phyloP scores from a whole-genome alignment of 2,113 vertebrate species.

The Sitta europaea region DNA sequence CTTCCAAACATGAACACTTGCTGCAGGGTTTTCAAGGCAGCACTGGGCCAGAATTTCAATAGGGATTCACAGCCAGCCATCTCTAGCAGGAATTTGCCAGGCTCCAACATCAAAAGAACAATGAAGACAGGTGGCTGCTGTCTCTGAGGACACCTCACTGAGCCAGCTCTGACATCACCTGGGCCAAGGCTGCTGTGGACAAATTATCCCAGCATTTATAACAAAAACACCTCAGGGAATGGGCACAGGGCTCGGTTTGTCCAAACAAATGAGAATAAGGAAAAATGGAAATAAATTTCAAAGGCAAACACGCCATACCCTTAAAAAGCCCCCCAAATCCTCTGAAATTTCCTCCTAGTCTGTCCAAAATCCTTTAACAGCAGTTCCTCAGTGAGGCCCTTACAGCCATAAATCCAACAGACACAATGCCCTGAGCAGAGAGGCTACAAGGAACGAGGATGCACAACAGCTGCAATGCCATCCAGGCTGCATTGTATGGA shows the following conservation, averaged over 20 bases:
- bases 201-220: neutral
- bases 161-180: neutral
- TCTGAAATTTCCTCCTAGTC: neutral
- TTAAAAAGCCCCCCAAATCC: fast-evolving
- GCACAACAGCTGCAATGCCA: neutral
- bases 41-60: neutral
- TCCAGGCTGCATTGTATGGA: fast-evolving
- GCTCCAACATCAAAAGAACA: neutral
- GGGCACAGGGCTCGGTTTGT: fast-evolving
- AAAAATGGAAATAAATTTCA: neutral
- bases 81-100: neutral
- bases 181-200: neutral
- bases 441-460: neutral
- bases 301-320: neutral
- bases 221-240: neutral
- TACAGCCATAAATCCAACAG: neutral
- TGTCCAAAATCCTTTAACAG: neutral
- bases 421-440: neutral
- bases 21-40: neutral
- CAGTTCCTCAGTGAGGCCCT: neutral
- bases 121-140: neutral
- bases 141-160: neutral
- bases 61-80: neutral
- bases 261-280: neutral
- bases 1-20: fast-evolving